These are phyloP conservation scores for Cyprinodon variegatus DNA, from an alignment of 2,113 vertebrate species.

Conservation along the genomic window DNA sequence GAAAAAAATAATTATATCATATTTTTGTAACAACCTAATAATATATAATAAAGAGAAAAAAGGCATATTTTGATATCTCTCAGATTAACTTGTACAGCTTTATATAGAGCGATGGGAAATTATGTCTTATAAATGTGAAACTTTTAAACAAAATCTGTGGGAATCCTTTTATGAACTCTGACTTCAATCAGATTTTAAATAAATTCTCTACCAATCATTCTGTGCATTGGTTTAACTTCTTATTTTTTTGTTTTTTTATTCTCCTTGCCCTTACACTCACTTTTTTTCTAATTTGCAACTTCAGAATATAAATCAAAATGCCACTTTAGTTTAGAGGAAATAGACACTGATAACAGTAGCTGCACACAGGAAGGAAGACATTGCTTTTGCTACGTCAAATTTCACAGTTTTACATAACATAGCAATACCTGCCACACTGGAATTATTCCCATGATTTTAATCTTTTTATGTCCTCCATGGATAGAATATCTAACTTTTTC, in stretches of 20 bases:
- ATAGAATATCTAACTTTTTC: neutral
- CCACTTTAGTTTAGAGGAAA: neutral
- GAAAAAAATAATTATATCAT: no score
- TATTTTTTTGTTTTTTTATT: neutral
- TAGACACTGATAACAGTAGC: neutral
- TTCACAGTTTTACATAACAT: neutral
- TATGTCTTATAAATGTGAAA: neutral
- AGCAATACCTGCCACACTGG: neutral
- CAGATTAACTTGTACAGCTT: no score
- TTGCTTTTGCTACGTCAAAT: neutral
- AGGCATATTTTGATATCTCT: no score
- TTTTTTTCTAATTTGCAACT: neutral
- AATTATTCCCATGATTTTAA: neutral
- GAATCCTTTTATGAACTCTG: neutral
- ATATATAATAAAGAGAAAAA: no score
- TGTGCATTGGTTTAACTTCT: neutral
- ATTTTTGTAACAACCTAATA: no score
- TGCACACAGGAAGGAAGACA: neutral
- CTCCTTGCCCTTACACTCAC: conserved; percentile 31
- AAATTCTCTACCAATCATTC: neutral
- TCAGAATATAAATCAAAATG: neutral
- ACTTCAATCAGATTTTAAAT: neutral
- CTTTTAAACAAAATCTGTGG: neutral
- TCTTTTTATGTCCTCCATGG: neutral
- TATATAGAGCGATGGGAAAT: neutral